Evolutionary conservation across 2,113 vertebrate genomes (phyloP), one percentile per base, ranked within the genome.

Genomic region (Microcebus ravelobensis): DNA sequence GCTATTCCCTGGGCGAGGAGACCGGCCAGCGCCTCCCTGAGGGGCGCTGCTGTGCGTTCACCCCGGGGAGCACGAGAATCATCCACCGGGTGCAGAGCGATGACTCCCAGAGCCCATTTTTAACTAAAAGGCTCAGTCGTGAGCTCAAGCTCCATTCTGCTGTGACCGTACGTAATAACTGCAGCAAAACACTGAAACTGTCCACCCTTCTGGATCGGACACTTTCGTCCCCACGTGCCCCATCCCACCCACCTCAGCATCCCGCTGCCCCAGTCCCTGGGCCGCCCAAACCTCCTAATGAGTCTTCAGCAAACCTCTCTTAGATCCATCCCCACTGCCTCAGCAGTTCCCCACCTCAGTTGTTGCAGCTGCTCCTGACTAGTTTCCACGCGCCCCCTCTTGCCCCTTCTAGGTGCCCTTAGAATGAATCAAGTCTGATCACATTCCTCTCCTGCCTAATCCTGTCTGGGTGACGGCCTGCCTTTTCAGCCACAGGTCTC

Each of bases 41-140:
- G 3, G 11, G 59, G 27, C 9, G 25, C 59, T 2, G 34, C 27
- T 0, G 17, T 39, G 27, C 39, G 5, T 57, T 57, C 55, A 7
- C 6, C 18, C 0, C 73, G 57, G 31, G 34, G 48, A 42, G 17
- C 45, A 17, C 4, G 0, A 1, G 2, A 14, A 50, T 11, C 12
- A 4, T 39, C 15, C 15, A 5, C 59, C 57, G 3, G 4, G 21
- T 45, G 21, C 70, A 21, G 15, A 45, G 73, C 81, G 45, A 23
- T 45, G 67, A 42, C 59, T 13, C 5, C 59, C 70, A 73, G 23
- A 73, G 23, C 23, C 21, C 39, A 42, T 27, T 73, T 45, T 42
- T 27, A 36, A 74, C 90, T 34, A 3, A 25, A 45, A 48, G 94
- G 9, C 17, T 76, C 9, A 10, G 10, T 11, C n/a, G 17, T 23